These are phyloP conservation scores for Circaetus cinerascens DNA, from an alignment of 2,113 vertebrate species.

Conservation along the genomic window DNA sequence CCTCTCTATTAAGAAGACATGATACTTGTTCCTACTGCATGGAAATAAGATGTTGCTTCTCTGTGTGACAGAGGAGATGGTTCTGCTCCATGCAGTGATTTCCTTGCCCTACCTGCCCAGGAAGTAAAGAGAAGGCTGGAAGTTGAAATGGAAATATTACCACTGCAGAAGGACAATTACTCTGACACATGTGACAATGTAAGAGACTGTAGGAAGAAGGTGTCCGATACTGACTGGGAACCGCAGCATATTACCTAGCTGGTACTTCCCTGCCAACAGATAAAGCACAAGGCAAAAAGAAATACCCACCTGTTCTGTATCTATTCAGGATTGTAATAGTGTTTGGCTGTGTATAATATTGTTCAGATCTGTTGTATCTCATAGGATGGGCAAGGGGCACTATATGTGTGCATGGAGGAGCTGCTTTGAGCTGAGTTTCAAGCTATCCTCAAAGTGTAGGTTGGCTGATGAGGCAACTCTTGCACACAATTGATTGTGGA, in stretches of 20 bases:
- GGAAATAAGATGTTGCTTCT: neutral
- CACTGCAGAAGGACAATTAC: neutral
- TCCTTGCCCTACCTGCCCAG: neutral
- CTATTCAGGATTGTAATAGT: neutral
- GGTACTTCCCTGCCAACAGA: neutral
- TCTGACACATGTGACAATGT: rapidly evolving
- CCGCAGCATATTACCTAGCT: neutral
- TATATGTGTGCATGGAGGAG: neutral
- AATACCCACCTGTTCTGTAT: neutral
- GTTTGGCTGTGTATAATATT: neutral
- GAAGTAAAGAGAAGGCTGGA: neutral
- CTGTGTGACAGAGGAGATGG: neutral
- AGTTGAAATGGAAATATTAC: neutral
- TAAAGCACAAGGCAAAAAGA: neutral
- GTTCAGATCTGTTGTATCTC: neutral
- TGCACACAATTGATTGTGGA: slow-evolving; percentile 18
- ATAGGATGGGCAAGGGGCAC: neutral
- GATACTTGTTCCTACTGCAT: neutral
- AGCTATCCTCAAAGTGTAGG: neutral
- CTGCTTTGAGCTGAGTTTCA: neutral
- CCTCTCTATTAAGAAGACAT: neutral
- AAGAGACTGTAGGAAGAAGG: neutral
- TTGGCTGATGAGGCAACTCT: neutral
- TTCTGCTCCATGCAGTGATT: neutral
- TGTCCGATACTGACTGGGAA: neutral